Conservation (phyloP, 2,113 vertebrate species). For the Herpetotheres cachinnans region DNA sequence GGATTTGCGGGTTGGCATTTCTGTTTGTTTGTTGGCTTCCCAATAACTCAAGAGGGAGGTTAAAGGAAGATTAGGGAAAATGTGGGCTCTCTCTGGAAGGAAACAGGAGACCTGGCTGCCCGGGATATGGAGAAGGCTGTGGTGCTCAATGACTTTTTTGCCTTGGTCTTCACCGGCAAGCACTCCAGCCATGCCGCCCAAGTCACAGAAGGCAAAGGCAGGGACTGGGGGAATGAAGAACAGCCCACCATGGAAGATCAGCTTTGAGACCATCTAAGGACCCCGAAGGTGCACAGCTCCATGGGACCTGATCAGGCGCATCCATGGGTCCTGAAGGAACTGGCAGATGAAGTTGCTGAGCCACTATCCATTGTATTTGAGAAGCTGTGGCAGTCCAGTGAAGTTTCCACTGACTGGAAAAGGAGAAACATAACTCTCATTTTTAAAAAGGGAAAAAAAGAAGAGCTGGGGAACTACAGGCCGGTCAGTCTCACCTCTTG, state of each 20-base stretch:
- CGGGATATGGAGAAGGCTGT: background rate
- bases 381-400: background rate
- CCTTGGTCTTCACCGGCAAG: background rate
- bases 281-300: background rate
- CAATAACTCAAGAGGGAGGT: background rate
- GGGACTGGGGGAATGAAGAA: background rate
- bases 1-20: background rate
- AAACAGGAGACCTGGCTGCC: background rate
- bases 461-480: background rate
- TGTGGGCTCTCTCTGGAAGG: background rate
- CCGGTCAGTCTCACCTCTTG: background rate
- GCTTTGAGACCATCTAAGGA: background rate
- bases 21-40: background rate
- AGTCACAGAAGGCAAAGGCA: background rate
- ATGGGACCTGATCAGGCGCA: background rate
- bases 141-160: background rate
- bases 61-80: background rate
- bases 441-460: background rate
- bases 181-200: background rate
- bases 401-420: background rate
- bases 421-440: background rate
- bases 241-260: rapidly evolving
- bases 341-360: background rate
- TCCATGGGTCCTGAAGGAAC: background rate
- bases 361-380: rapidly evolving